Evolutionary conservation across 2,113 vertebrate genomes (phyloP).

Genomic region (Ursus arctos): DNA sequence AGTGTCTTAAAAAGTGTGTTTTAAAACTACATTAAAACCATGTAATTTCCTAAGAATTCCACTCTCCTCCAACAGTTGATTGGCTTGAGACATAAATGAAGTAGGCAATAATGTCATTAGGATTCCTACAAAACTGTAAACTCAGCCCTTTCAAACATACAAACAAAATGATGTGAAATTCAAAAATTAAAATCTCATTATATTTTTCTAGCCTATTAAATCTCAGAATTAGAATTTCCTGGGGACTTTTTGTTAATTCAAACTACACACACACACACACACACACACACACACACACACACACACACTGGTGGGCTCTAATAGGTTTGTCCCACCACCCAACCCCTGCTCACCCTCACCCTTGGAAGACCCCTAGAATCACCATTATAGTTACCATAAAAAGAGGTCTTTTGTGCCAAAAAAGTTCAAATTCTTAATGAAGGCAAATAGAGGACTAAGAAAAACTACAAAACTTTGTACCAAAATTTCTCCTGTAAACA

Average conservation of each 20-base stretch:
- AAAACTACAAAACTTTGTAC: background rate
- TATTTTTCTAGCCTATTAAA: slow-evolving; percentile 58
- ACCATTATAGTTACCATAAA: background rate
- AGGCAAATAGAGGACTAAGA: slow-evolving; percentile 49
- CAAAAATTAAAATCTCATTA: slow-evolving; percentile 16
- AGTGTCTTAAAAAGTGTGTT: slow-evolving; percentile 24
- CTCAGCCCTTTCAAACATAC: background rate
- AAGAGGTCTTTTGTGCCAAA: background rate
- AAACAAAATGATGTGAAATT: slow-evolving; percentile 51
- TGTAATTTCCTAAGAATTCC: background rate
- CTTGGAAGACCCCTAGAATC: background rate
- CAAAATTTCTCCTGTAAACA: slow-evolving; percentile 67
- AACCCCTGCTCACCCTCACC: background rate
- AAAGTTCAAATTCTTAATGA: slow-evolving; percentile 46
- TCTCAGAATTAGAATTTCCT: background rate
- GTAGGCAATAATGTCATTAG: background rate
- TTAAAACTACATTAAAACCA: slow-evolving; percentile 14
- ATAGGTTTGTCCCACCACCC: background rate
- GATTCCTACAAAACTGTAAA: slow-evolving; percentile 27
- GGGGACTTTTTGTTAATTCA: background rate
- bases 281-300: background rate
- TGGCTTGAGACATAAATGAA: slow-evolving; percentile 29
- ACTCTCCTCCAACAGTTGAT: background rate
- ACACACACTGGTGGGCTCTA: background rate
- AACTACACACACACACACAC: background rate